phyloP scores from a whole-genome alignment of 1,140 invertebrate genomes.

The Uloborus diversus region DNA sequence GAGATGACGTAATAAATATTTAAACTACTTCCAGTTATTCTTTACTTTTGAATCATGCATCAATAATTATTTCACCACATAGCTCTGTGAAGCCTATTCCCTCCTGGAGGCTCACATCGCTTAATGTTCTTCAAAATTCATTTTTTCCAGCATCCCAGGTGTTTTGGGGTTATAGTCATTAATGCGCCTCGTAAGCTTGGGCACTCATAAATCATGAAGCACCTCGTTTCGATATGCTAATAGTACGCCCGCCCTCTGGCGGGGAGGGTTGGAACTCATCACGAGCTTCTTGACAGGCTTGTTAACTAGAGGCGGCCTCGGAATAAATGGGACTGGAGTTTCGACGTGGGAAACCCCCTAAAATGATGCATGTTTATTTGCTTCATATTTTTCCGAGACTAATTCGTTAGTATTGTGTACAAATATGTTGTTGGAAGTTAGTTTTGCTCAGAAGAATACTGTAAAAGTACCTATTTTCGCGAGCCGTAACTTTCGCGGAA shows the following conservation, averaged over 20 bases:
- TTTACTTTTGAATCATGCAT: no score
- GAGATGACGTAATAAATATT: no score
- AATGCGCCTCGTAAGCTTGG: background rate
- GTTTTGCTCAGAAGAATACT: no score
- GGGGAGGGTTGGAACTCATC: background rate
- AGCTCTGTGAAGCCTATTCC: no score
- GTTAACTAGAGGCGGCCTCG: slow-evolving; percentile 26
- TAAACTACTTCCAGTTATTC: no score
- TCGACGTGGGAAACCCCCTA: background rate
- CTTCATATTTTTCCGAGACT: no score
- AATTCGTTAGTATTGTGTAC: no score
- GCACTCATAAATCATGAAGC: slow-evolving; percentile 23
- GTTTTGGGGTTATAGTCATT: slow-evolving; percentile 2
- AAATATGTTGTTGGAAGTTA: no score
- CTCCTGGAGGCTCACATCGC: no score
- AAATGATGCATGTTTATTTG: background rate
- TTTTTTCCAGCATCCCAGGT: slow-evolving; percentile 21
- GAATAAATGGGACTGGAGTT: slow-evolving; percentile 16
- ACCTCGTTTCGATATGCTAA: slow-evolving; percentile 36
- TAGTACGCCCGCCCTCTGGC: slow-evolving; percentile 5
- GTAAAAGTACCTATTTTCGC: no score
- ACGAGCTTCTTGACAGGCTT: slow-evolving; percentile 36
- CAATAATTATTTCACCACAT: no score
- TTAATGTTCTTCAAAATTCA: slow-evolving; percentile 16
- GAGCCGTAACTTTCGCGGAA: no score